Evolutionary conservation across 2,888 invertebrate species (phyloP).

Genomic region (Exephanes ischioxanthus): DNA sequence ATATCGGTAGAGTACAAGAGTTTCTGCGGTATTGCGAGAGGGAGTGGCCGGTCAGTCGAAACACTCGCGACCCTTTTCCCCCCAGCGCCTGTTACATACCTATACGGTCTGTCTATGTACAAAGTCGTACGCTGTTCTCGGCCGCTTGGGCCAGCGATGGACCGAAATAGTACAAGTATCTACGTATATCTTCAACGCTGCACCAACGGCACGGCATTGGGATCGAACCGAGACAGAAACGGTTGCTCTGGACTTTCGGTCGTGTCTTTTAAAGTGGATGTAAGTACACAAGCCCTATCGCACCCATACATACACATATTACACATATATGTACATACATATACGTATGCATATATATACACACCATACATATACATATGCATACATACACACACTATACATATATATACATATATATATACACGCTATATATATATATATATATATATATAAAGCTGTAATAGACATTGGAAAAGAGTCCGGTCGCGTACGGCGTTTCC

Average conservation of each 20-base stretch:
- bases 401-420: no score
- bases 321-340: neutral
- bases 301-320: slow-evolving; percentile 12
- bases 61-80: slow-evolving; percentile 36
- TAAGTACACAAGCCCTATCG: slow-evolving; percentile 32
- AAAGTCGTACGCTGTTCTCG: slow-evolving; percentile 11
- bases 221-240: slow-evolving; percentile 55
- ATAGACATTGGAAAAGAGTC: slow-evolving; percentile 36
- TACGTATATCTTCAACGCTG: slow-evolving; percentile 37
- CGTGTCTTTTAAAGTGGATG: slow-evolving; percentile 60
- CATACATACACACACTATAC: neutral
- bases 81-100: neutral
- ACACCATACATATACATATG: neutral
- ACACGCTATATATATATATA: neutral
- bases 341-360: no score
- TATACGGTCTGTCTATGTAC: slow-evolving; percentile 8
- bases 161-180: slow-evolving; percentile 42
- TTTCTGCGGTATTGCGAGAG: slow-evolving; percentile 37
- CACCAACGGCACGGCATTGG: slow-evolving; percentile 19
- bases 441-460: slow-evolving; percentile 1
- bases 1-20: slow-evolving; percentile 14
- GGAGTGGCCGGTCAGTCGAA: slow-evolving; percentile 49
- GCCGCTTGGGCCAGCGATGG: slow-evolving; percentile 17
- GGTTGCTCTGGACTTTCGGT: slow-evolving; percentile 35
- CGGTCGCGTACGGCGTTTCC: slow-evolving; percentile 19